Percentiles rank a stretch among this genome's conserved stretches.
phyloP scores from a whole-genome alignment of 2,797 vertebrate genomes.

The Phyllotis vaccarum region DNA sequence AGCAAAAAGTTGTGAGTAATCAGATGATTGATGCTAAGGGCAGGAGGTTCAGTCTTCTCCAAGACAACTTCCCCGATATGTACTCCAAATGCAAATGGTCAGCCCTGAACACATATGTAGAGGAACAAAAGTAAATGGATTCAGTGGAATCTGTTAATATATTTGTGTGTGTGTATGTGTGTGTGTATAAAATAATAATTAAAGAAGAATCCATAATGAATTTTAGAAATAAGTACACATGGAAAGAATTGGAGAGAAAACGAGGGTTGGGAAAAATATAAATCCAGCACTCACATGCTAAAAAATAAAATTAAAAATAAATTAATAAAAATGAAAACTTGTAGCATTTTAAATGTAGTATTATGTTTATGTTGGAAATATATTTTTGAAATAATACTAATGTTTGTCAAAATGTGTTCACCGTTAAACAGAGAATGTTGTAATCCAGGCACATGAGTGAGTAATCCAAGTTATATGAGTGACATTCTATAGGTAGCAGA shows the following conservation, averaged over 20 bases:
- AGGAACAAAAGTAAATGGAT: neutral
- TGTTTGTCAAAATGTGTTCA: constrained; percentile 25
- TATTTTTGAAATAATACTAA: neutral
- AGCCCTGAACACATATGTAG: neutral
- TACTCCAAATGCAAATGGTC: neutral
- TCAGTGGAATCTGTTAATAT: neutral
- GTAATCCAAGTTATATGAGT: neutral
- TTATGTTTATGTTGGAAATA: neutral
- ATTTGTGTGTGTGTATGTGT: neutral
- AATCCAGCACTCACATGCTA: neutral
- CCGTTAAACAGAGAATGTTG: neutral
- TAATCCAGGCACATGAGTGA: neutral
- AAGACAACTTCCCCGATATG: neutral
- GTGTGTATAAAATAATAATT: neutral
- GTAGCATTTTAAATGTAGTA: neutral
- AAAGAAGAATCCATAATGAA: neutral
- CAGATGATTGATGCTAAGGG: neutral
- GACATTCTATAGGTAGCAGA: neutral
- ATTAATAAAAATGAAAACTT: neutral
- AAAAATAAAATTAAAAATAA: neutral
- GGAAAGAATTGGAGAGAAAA: neutral
- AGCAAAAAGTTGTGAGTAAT: neutral
- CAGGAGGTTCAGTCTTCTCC: neutral
- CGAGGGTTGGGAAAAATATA: neutral
- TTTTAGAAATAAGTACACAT: neutral